A percentile compares a stretch with the other conserved stretches of the same genome.
phyloP scores from a whole-genome alignment of 53 echinoderm and acorn worm genomes.

The Temnopleurus reevesii region DNA sequence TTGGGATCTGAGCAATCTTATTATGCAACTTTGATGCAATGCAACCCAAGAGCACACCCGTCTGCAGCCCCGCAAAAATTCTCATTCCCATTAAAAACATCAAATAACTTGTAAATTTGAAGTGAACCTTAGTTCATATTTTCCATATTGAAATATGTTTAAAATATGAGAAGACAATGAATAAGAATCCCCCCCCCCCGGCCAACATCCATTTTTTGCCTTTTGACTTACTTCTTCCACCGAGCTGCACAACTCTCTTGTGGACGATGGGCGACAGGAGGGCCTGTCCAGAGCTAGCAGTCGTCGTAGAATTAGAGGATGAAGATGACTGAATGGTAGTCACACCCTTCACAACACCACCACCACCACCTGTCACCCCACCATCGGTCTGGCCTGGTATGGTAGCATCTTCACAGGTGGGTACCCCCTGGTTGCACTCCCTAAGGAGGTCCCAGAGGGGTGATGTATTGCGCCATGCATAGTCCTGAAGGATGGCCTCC shows the following conservation, averaged over 20 bases:
- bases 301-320: background rate
- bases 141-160: too few relatives aligned
- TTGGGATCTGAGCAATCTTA: too few relatives aligned
- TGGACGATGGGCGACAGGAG: conserved; percentile 78
- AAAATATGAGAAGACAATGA: too few relatives aligned
- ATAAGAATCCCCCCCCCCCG: too few relatives aligned
- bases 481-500: conserved; percentile 84
- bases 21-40: too few relatives aligned
- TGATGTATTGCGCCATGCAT: conserved; percentile 82
- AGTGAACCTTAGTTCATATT: too few relatives aligned
- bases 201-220: too few relatives aligned
- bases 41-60: too few relatives aligned
- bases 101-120: too few relatives aligned
- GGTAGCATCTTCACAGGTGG: conserved; percentile 88
- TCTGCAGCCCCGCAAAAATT: too few relatives aligned
- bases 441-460: conserved; percentile 86
- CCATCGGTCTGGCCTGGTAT: conserved; percentile 68
- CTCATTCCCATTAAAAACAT: too few relatives aligned
- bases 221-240: conserved; percentile 56
- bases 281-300: background rate
- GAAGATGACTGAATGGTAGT: background rate
- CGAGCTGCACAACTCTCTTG: conserved; percentile 77
- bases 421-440: conserved; percentile 70
- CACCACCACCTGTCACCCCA: background rate
- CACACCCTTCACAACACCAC: background rate